phyloP scores from a whole-genome alignment of 2,888 invertebrate species.

The Plagodis pulveraria region DNA sequence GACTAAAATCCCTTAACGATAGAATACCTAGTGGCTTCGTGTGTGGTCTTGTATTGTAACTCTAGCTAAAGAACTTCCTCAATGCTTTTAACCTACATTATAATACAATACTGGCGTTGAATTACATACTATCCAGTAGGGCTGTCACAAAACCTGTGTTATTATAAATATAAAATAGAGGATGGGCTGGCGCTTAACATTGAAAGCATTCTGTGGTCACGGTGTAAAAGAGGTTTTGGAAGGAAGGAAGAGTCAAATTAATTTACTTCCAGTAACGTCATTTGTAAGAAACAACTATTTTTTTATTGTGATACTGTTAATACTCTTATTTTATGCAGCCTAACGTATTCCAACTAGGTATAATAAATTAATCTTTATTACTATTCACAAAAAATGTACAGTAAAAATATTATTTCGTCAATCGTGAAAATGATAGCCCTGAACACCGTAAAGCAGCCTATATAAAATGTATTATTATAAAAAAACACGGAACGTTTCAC shows the following conservation, averaged over 20 bases:
- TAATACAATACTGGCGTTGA: constrained; percentile 29
- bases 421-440: constrained; percentile 10
- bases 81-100: constrained; percentile 30
- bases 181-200: background rate
- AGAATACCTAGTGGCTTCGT: background rate
- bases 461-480: constrained; percentile 34
- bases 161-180: background rate
- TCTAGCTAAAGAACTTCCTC: constrained; percentile 19
- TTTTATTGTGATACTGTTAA: too few relatives aligned
- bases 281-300: too few relatives aligned
- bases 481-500: constrained; percentile 53
- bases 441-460: constrained; percentile 20
- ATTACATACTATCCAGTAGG: constrained; percentile 17
- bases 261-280: background rate
- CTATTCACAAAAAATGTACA: too few relatives aligned
- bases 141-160: constrained; percentile 13
- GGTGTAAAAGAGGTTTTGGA: background rate
- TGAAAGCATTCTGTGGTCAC: background rate
- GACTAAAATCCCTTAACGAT: too few relatives aligned
- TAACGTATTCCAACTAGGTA: too few relatives aligned
- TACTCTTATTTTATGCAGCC: too few relatives aligned
- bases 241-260: too few relatives aligned
- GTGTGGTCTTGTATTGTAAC: constrained; percentile 19
- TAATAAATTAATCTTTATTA: too few relatives aligned
- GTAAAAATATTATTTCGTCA: background rate